phyloP scores from a whole-genome alignment of 2,888 invertebrate species.

The Molanna angustata region DNA sequence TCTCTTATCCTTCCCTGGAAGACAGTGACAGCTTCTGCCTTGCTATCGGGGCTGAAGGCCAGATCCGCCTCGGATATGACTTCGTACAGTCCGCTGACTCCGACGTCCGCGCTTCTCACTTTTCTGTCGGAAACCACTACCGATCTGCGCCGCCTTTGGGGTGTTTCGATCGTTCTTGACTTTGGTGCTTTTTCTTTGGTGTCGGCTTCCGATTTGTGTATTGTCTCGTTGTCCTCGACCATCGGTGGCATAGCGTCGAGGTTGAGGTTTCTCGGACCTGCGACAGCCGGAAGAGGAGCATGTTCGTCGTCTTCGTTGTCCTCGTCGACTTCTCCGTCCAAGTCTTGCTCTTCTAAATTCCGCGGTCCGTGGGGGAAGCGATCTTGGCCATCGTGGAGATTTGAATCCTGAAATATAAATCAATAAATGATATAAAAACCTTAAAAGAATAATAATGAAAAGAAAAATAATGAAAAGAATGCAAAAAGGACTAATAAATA shows the following conservation, averaged over 20 bases:
- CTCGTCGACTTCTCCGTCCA: constrained; percentile 51
- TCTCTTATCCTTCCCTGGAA: constrained; percentile 85
- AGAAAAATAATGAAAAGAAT: no score
- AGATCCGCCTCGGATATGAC: constrained; percentile 90
- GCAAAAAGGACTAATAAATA: no score
- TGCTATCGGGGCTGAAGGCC: constrained; percentile 80
- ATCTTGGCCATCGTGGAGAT: constrained; percentile 58
- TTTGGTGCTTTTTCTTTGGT: not conserved
- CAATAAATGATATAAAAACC: no score
- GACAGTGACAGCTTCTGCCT: constrained; percentile 79
- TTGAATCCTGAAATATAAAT: no score
- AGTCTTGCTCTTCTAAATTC: constrained; percentile 54
- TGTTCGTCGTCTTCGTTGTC: constrained; percentile 39
- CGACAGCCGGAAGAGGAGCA: constrained; percentile 54
- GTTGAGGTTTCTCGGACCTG: constrained; percentile 51
- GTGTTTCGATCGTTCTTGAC: constrained; percentile 6
- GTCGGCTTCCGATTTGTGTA: not conserved
- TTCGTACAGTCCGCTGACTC: constrained; percentile 85
- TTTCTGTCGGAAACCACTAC: constrained; percentile 68
- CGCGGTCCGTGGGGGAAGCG: constrained; percentile 79
- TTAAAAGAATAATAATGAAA: no score
- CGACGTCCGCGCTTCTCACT: constrained; percentile 80
- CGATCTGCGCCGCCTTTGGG: constrained; percentile 58
- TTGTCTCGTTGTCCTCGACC: constrained; percentile 22
- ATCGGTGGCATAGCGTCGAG: constrained; percentile 36